phyloP scores from a whole-genome alignment of 2,888 invertebrate genomes.

The Blera fallax region DNA sequence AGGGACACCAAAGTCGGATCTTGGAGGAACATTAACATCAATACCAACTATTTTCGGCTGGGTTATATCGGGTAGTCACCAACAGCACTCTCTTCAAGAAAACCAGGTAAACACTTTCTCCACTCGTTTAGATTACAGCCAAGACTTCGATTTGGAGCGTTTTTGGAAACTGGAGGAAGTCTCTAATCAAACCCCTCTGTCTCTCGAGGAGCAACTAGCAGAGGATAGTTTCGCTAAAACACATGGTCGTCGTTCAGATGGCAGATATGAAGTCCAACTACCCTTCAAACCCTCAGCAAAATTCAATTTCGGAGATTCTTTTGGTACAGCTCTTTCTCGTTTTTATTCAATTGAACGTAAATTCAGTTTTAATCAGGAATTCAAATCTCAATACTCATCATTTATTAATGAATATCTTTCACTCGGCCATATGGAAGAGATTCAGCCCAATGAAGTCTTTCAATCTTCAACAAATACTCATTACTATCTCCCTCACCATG shows the following conservation, averaged over 20 bases:
- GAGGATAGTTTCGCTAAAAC: not conserved
- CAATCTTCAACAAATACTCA: not conserved
- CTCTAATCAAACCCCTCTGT: not conserved
- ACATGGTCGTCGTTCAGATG: not conserved
- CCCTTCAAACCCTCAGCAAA: not conserved
- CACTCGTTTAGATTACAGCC: not conserved
- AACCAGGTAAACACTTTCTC: not conserved
- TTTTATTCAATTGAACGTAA: not conserved
- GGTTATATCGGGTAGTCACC: not conserved
- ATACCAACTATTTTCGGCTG: slow-evolving; percentile 27
- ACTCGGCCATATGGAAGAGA: no score
- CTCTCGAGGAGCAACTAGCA: slow-evolving; percentile 5
- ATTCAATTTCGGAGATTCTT: not conserved
- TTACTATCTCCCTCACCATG: no score
- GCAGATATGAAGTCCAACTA: slow-evolving; percentile 1
- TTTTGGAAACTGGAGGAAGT: slow-evolving; percentile 7
- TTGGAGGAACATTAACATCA: no score
- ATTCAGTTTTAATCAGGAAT: not conserved
- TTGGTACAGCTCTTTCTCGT: not conserved
- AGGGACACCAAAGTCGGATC: no score
- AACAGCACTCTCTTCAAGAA: not conserved
- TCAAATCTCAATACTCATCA: not conserved
- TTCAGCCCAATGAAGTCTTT: not conserved
- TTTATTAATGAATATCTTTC: no score
- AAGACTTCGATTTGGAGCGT: not conserved